phyloP scores from a whole-genome alignment of 2,888 invertebrate genomes.

The Aleiodes alternator region DNA sequence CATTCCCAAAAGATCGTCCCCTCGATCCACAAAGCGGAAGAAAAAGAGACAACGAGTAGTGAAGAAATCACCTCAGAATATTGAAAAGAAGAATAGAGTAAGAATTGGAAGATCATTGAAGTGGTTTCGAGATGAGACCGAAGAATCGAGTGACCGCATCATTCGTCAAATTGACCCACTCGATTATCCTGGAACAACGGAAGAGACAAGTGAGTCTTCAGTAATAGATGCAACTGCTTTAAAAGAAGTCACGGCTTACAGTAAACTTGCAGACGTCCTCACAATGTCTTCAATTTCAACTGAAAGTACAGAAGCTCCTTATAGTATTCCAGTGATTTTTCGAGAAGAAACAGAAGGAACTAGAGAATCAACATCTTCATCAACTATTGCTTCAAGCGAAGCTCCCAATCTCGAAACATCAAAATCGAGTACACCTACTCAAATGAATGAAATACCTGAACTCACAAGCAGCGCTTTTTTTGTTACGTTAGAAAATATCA shows the following conservation, averaged over 20 bases:
- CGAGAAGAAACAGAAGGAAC: too few relatives aligned
- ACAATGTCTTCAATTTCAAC: too few relatives aligned
- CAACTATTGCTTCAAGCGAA: too few relatives aligned
- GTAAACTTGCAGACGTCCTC: too few relatives aligned
- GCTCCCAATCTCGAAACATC: too few relatives aligned
- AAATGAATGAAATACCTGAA: too few relatives aligned
- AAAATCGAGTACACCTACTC: too few relatives aligned
- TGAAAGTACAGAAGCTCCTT: too few relatives aligned
- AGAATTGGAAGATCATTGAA: constrained; percentile 35
- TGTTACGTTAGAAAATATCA: too few relatives aligned
- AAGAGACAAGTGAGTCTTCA: neutral
- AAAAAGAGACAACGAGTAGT: neutral
- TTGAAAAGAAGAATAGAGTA: neutral
- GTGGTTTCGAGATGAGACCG: constrained; percentile 6
- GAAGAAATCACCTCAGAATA: neutral
- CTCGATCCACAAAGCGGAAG: neutral
- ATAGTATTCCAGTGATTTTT: too few relatives aligned
- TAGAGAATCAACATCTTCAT: too few relatives aligned
- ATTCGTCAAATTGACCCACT: neutral
- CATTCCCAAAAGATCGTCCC: neutral
- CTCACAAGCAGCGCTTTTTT: too few relatives aligned
- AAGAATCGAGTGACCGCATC: neutral
- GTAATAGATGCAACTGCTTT: neutral
- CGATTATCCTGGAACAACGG: neutral
- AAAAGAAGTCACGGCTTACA: constrained; percentile 2